Evolutionary conservation across 2,113 vertebrate genomes (phyloP).

Genomic region (Ammodytes dubius): DNA sequence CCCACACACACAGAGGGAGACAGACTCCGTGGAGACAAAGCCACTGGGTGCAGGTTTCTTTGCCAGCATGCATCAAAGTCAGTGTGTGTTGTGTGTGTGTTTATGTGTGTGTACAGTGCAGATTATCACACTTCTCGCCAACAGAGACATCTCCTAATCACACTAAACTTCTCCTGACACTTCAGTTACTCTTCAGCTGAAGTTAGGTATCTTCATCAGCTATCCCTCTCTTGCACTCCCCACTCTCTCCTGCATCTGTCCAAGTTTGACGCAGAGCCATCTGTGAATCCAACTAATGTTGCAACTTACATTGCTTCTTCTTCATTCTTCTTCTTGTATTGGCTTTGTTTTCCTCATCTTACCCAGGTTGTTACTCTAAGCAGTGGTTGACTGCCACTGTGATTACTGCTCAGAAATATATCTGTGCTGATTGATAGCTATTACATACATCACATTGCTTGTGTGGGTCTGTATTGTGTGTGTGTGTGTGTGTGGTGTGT

Average conservation of each 20-base stretch:
- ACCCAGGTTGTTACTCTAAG: constrained; percentile 51
- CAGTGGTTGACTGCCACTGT: constrained; percentile 29
- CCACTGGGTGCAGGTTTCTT: constrained; percentile 55
- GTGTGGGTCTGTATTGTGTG: background rate
- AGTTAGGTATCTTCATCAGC: constrained; percentile 52
- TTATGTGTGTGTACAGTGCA: constrained; percentile 2
- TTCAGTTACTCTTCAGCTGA: constrained; percentile 52
- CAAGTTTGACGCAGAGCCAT: constrained; percentile 57
- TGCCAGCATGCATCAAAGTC: constrained; percentile 10
- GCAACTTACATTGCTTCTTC: constrained; percentile 5
- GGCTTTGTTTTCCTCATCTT: constrained; percentile 22
- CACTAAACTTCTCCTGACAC: constrained; percentile 69
- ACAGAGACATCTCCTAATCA: constrained; percentile 65
- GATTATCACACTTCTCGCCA: constrained; percentile 43
- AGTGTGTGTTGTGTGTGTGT: constrained; percentile 17
- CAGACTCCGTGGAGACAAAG: constrained; percentile 57
- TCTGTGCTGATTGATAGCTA: constrained; percentile 26
- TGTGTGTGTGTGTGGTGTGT: constrained; percentile 2
- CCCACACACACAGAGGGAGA: constrained; percentile 56
- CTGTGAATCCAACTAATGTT: constrained; percentile 44
- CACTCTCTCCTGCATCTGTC: background rate
- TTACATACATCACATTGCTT: too few relatives aligned
- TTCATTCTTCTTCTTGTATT: constrained; percentile 6
- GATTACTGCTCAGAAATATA: constrained; percentile 40
- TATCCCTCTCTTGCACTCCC: background rate